A percentile compares a stretch with the other conserved stretches of the same genome.
Conservation (phyloP, 2,797 vertebrate species). For the Bradypodion pumilum region DNA sequence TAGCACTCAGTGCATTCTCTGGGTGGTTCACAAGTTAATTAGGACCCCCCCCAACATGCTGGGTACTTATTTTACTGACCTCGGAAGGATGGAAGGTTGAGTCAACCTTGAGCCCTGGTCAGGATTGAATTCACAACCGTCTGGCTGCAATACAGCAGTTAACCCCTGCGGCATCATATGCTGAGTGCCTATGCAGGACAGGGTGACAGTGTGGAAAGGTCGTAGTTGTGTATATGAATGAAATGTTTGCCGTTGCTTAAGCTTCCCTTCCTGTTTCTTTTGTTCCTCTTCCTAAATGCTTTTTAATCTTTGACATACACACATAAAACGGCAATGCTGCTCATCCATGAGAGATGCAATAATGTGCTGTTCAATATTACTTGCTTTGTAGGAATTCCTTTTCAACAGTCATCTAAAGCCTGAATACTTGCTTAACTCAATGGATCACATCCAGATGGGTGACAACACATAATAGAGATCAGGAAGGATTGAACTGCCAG, state of each 20-base stretch:
- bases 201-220: no score
- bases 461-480: slow-evolving; percentile 53
- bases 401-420: slow-evolving; percentile 40
- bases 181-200: background rate
- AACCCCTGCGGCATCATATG: no score
- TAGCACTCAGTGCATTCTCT: no score
- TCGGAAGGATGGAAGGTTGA: no score
- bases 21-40: no score
- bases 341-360: slow-evolving; percentile 12
- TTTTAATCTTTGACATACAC: background rate
- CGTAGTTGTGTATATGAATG: background rate
- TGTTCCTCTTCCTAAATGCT: background rate
- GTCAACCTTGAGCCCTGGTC: no score
- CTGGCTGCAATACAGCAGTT: no score
- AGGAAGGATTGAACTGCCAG: slow-evolving; percentile 50
- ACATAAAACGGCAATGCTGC: background rate
- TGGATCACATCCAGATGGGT: slow-evolving; percentile 54
- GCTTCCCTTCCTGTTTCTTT: background rate
- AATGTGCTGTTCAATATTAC: slow-evolving; percentile 5
- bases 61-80: no score
- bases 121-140: no score
- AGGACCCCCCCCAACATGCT: no score
- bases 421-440: slow-evolving; percentile 54
- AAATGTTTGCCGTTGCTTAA: background rate
- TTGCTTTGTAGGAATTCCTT: slow-evolving; percentile 26